Base-by-base conservation (phyloP, 2,797 vertebrate genomes). In the Epinephelus coioides region DNA sequence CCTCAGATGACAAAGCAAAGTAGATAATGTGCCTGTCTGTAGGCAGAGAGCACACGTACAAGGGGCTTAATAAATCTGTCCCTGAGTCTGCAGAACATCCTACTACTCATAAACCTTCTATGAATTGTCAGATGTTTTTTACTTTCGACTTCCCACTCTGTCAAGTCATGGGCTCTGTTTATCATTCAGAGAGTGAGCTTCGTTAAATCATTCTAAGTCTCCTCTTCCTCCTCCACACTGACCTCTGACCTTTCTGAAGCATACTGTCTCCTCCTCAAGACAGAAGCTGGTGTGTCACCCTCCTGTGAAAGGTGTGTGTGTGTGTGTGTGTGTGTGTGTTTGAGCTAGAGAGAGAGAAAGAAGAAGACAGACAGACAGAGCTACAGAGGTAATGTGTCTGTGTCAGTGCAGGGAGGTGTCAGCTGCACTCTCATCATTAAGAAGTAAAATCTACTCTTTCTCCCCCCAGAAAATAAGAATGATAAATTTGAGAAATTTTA, bases 191-290 rank as follows among this genome's bases (percentile, higher is more conserved):
- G 43, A 60, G 57, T 44, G 56, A 76, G 65, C 43, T 64, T 69
- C 10, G 44, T 71, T 76, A 75, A 86, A 85, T 67, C 69, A 23
- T 71, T 78, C 74, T 56, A 40, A 51, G 44, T 74, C 53, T 74
- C 50, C 69, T 66, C 73, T 14, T 71, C 65, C 66, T 86, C 55
- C 47, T 62, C 53, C 62, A n/a, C 46, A 30, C 55, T 79, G 74
- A 76, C 67, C 82, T 76, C 68, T 88, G 80, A 86, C 81, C 80
- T 51, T 13, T 40, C 43, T 69, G 49, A 82, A 82, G 46, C 21
- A 1, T 18, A 11, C 27, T 2, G 55, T 79, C 70, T 83, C 69
- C 66, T 78, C 71, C 1, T 2, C 4, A 1, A 81, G 62, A 73
- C 65, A 61, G 66, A 80, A 61, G 19, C 49, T 8, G 38, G 59